phyloP scores from a whole-genome alignment of 2,888 invertebrate species.

The Cerastoderma edule region DNA sequence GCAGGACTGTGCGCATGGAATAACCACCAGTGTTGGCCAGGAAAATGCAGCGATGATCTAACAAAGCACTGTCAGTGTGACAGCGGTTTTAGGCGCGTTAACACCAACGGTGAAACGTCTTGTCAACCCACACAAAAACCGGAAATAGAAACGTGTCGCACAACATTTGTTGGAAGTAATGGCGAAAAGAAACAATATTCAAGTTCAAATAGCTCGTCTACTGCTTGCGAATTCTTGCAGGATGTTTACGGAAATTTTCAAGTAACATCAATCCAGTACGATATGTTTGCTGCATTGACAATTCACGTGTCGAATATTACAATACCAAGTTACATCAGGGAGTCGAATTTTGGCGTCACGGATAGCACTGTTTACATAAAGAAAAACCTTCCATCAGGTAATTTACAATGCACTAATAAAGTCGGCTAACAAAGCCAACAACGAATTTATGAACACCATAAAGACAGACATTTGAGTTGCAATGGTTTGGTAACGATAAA shows the following conservation, averaged over 20 bases:
- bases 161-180: constrained; percentile 14
- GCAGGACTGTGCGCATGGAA: constrained; percentile 31
- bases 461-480: no score
- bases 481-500: no score
- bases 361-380: constrained; percentile 14
- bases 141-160: constrained; percentile 22
- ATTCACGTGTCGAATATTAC: not conserved
- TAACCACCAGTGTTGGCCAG: constrained; percentile 27
- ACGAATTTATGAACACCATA: no score
- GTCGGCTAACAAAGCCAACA: no score
- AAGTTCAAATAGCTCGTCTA: not conserved
- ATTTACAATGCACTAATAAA: no score
- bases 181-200: constrained; percentile 24
- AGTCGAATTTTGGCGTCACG: constrained; percentile 22
- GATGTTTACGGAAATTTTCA: constrained; percentile 33
- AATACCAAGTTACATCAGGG: constrained; percentile 4
- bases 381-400: not conserved
- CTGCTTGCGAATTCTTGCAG: not conserved
- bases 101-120: constrained; percentile 1
- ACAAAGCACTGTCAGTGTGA: constrained; percentile 8
- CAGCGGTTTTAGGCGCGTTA: not conserved
- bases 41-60: constrained; percentile 1
- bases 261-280: not conserved
- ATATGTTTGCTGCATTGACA: not conserved
- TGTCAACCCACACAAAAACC: constrained; percentile 17